Evolutionary conservation across 2,113 vertebrate species (phyloP), one percentile per base, ranked within the genome.

Genomic region (Planiliza haematocheilus): DNA sequence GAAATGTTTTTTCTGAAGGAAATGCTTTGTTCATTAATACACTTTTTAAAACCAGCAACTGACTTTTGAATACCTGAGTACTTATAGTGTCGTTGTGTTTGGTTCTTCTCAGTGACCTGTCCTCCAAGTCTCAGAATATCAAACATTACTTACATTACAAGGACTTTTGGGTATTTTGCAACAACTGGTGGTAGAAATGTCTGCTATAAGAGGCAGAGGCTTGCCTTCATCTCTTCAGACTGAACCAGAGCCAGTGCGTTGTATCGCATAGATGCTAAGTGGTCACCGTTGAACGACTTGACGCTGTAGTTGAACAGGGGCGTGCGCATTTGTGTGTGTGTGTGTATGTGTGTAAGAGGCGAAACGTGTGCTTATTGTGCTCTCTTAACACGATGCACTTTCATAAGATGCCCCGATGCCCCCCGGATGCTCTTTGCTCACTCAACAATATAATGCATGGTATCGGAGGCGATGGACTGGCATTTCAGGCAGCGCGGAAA

Each of bases 391-490:
- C 80, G 60, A 53, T 77, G 84, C 79, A 74, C 81, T 89, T 87
- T 79, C 52, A 81, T 69, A 72, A 82, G 72, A 86, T 74, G 81
- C 52, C 79, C 86, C 1, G 17, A 59, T 83, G 68, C 67, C 91
- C 85, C n/a, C 55, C 37, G 87, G 88, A 85, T 68, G 87, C 90
- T 91, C 83, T 91, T 75, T 88, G 87, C 79, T 83, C 91, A 70
- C 81, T 93, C 86, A 78, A 80, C 83, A 85, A 77, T 88, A 65
- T 86, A 86, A 87, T 61, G 38, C 61, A 53, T 13, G 59, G 67
- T n/a, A 69, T 42, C 69, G 59, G 60, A 81, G 62, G 77, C 21
- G 24, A 70, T 70, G 76, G 73, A 69, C 42, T 69, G 77, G 43
- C 82, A 53, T 79, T 84, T 67, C 34, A 70, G 59, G 64, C 71